Conservation (phyloP, 2,888 invertebrate species). For the Ormia ochracea region DNA sequence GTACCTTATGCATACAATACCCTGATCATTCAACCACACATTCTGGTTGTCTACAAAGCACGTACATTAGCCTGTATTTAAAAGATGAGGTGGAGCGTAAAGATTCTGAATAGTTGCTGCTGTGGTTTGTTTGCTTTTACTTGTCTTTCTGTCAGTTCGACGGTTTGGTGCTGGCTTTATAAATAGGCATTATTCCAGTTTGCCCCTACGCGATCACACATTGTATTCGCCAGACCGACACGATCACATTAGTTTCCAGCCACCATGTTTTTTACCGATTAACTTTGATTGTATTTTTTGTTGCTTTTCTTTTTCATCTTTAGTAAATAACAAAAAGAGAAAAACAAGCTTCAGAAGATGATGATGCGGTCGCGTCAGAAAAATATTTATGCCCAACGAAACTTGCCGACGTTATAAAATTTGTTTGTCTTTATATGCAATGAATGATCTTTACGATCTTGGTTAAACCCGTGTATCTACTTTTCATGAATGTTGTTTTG, state of each 20-base stretch:
- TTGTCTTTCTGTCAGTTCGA: slow-evolving; percentile 16
- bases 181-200: slow-evolving; percentile 56
- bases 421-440: slow-evolving; percentile 12
- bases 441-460: slow-evolving; percentile 57
- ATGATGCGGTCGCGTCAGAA: slow-evolving; percentile 44
- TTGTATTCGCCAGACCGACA: slow-evolving; percentile 57
- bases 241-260: slow-evolving; percentile 48
- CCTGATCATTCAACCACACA: too few relatives aligned
- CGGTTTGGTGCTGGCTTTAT: slow-evolving; percentile 41
- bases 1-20: too few relatives aligned
- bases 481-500: slow-evolving; percentile 38
- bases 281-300: slow-evolving; percentile 36
- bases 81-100: slow-evolving; percentile 60
- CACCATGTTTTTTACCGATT: slow-evolving; percentile 44
- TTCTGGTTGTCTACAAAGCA: too few relatives aligned
- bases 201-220: slow-evolving; percentile 50
- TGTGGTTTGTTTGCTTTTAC: slow-evolving; percentile 38
- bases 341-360: slow-evolving; percentile 20
- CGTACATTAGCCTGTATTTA: background rate
- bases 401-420: slow-evolving; percentile 24
- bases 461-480: slow-evolving; percentile 47
- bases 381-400: slow-evolving; percentile 25
- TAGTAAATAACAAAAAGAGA: slow-evolving; percentile 17
- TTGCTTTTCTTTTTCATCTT: slow-evolving; percentile 44
- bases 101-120: slow-evolving; percentile 55